Evolutionary conservation across 2,113 vertebrate genomes (phyloP).

Genomic region (Heterochromis multidens): DNA sequence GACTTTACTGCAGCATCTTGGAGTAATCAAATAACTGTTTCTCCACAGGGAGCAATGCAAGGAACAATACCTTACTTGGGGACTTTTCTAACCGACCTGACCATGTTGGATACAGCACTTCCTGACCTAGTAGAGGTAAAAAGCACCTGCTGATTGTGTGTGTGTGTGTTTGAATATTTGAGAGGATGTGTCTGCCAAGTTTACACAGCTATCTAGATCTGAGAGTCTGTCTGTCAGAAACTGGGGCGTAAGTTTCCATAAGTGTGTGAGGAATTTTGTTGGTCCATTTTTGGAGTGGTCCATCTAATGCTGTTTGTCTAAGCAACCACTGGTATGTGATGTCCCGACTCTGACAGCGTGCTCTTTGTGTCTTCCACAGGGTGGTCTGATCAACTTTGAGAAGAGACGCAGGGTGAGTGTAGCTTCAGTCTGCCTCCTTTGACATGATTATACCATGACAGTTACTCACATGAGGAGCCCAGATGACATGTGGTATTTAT

Average conservation of each 20-base stretch:
- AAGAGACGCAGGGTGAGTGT: conserved; percentile 89
- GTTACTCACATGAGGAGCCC: background rate
- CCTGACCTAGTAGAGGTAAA: conserved; percentile 87
- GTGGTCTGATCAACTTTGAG: conserved; percentile 93
- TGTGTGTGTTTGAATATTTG: background rate
- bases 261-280: conserved; percentile 36
- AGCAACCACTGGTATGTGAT: conserved; percentile 32
- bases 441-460: background rate
- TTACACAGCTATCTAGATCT: conserved; percentile 11
- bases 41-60: conserved; percentile 88
- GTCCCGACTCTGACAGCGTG: conserved; percentile 31
- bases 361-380: conserved; percentile 75
- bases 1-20: background rate
- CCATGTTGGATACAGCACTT: conserved; percentile 91
- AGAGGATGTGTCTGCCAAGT: conserved; percentile 10
- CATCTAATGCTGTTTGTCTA: conserved; percentile 46
- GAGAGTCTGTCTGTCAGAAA: conserved; percentile 14
- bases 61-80: conserved; percentile 93
- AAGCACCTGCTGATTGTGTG: conserved; percentile 21
- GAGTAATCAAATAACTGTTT: background rate
- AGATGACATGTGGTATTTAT: background rate
- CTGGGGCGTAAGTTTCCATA: conserved; percentile 26
- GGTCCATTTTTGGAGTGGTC: conserved; percentile 16
- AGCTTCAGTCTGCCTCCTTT: background rate
- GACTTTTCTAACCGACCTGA: conserved; percentile 90